Evolutionary conservation across 2,797 vertebrate genomes (phyloP).

Genomic region (Spondyliosoma cantharus): DNA sequence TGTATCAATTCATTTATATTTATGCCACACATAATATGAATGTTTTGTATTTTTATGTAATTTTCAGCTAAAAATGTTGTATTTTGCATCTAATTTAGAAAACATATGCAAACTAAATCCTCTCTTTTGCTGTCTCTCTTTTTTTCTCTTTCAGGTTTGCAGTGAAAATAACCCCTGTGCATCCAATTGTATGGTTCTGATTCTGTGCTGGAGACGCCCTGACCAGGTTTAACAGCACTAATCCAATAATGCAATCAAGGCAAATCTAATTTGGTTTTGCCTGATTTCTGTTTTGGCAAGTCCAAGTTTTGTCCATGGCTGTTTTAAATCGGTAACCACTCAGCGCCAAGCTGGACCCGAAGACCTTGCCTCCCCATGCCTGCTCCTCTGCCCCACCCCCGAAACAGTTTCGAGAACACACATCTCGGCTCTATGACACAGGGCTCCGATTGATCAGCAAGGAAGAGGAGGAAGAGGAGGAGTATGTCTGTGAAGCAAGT

Average conservation of each 20-base stretch:
- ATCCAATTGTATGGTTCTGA: slow-evolving; percentile 10
- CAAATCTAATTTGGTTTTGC: slow-evolving; percentile 51
- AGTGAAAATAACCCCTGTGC: slow-evolving; percentile 20
- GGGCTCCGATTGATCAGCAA: slow-evolving; percentile 72
- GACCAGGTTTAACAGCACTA: not conserved
- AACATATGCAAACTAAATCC: not conserved
- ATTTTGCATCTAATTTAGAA: not conserved
- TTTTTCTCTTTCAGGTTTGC: slow-evolving; percentile 54
- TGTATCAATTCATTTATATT: not conserved
- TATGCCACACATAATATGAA: not conserved
- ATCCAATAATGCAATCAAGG: slow-evolving; percentile 4
- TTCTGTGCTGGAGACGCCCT: slow-evolving; percentile 13
- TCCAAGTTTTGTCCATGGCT: slow-evolving; percentile 85
- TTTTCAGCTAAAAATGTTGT: not conserved
- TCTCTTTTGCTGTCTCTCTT: not conserved
- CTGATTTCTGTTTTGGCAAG: slow-evolving; percentile 9
- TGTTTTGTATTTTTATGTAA: not conserved
- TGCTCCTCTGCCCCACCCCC: slow-evolving; percentile 79
- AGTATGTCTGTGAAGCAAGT: slow-evolving; percentile 91
- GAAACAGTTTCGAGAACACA: slow-evolving; percentile 64
- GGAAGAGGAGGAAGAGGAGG: slow-evolving; percentile 84
- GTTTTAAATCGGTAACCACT: slow-evolving; percentile 86
- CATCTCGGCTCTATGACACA: slow-evolving; percentile 70
- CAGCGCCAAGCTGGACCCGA: slow-evolving; percentile 98
- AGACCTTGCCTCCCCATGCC: slow-evolving; percentile 87